These are phyloP conservation scores for Todus mexicanus DNA, from an alignment of 2,797 vertebrate species.

Conservation along the genomic window DNA sequence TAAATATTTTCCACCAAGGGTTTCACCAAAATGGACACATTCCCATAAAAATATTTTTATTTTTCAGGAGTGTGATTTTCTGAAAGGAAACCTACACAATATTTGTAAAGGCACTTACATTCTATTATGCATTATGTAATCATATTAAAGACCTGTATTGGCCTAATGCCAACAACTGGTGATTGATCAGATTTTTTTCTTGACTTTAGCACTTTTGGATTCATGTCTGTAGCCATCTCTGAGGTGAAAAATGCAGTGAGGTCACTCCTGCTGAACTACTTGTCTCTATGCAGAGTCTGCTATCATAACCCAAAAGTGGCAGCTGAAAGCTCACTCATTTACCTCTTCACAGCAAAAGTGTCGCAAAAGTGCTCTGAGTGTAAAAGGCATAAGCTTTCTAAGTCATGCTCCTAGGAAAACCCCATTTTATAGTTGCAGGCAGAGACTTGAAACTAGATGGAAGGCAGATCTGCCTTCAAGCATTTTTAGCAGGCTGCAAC, in stretches of 20 bases:
- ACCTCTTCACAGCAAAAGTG: not conserved
- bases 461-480: not conserved
- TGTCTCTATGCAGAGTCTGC: not conserved
- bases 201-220: not conserved
- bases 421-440: not conserved
- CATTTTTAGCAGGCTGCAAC: not conserved
- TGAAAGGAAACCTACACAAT: not conserved
- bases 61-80: not conserved
- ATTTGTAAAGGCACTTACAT: not conserved
- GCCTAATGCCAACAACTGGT: not conserved
- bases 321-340: not conserved
- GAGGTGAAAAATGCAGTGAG: not conserved
- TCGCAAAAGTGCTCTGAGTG: not conserved
- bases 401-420: slow-evolving; percentile 1
- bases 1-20: not conserved
- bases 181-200: not conserved
- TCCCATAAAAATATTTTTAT: not conserved
- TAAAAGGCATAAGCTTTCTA: not conserved
- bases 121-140: not conserved
- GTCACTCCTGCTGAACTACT: not conserved
- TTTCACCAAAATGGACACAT: not conserved
- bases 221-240: not conserved
- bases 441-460: slow-evolving; percentile 2
- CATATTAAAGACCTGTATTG: not conserved
- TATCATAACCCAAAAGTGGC: not conserved